Evolutionary conservation across 2,888 invertebrate species (phyloP).

Genomic region (Bugula neritina): DNA sequence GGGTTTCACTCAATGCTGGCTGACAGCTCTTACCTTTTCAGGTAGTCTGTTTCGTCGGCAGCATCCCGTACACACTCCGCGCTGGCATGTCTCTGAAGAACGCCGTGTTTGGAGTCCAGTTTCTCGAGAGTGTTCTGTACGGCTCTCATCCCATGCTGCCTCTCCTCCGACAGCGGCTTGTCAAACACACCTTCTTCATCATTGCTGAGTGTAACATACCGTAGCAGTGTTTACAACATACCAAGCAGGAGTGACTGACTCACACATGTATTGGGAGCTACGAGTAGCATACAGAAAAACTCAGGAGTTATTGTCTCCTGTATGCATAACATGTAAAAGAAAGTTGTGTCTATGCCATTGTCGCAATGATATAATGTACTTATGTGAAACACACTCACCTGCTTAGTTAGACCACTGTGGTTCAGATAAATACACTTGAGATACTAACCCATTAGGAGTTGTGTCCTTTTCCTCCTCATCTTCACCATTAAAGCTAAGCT

Average conservation of each 20-base stretch:
- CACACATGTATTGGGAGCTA: no score
- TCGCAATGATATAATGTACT: no score
- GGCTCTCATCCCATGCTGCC: slow-evolving; percentile 25
- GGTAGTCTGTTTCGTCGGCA: slow-evolving; percentile 6
- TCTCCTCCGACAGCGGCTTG: slow-evolving; percentile 23
- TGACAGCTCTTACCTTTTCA: slow-evolving; percentile 26
- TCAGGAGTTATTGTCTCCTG: no score
- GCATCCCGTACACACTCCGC: slow-evolving; percentile 22
- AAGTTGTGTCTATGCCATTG: no score
- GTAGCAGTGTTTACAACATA: no score
- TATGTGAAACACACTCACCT: no score
- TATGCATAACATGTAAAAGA: no score
- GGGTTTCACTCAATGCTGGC: no score
- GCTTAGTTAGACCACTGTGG: no score
- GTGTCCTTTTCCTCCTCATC: not conserved
- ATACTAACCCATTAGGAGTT: not conserved
- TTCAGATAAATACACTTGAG: no score
- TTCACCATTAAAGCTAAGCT: slow-evolving; percentile 24
- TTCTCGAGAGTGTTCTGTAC: slow-evolving; percentile 25
- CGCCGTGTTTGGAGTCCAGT: slow-evolving; percentile 24
- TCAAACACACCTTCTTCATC: slow-evolving; percentile 19
- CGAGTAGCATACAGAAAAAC: no score
- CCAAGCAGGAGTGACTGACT: not conserved
- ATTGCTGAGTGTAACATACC: not conserved
- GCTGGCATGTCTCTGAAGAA: slow-evolving; percentile 23